Conservation (phyloP, 1,140 invertebrate genomes). For the Armadillidium nasatum region DNA sequence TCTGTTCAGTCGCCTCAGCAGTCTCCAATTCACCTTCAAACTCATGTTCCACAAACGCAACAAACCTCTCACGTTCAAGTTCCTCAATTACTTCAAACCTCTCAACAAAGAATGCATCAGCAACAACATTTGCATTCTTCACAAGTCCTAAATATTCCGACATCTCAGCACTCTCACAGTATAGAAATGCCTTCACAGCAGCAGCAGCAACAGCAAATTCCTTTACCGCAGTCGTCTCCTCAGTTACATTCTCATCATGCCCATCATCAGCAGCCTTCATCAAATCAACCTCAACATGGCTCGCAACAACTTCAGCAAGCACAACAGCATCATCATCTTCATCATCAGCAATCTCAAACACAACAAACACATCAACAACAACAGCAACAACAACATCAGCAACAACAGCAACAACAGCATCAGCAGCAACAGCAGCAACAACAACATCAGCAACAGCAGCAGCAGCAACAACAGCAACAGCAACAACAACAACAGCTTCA, state of each 20-base stretch:
- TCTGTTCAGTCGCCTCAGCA: background rate
- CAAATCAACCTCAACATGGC: too few relatives aligned
- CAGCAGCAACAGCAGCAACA: background rate
- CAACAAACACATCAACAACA: background rate
- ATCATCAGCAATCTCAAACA: background rate
- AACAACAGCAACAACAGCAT: background rate
- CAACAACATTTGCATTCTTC: background rate
- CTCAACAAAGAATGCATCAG: background rate
- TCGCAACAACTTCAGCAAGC: background rate
- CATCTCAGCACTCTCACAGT: background rate
- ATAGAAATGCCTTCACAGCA: background rate
- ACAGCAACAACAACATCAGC: background rate
- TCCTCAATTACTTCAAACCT: background rate
- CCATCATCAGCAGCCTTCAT: background rate
- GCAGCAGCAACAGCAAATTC: background rate
- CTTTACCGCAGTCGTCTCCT: background rate
- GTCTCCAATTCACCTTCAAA: background rate
- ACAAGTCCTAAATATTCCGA: background rate
- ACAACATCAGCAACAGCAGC: background rate
- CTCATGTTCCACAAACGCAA: background rate
- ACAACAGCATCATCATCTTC: background rate
- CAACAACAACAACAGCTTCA: background rate
- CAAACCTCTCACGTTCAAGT: background rate
- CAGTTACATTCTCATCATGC: background rate
- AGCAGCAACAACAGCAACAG: background rate